Percentiles rank a stretch among this genome's conserved stretches.
Evolutionary conservation across 2,888 invertebrate species (phyloP).

Genomic region (Eumerus sabulonum): DNA sequence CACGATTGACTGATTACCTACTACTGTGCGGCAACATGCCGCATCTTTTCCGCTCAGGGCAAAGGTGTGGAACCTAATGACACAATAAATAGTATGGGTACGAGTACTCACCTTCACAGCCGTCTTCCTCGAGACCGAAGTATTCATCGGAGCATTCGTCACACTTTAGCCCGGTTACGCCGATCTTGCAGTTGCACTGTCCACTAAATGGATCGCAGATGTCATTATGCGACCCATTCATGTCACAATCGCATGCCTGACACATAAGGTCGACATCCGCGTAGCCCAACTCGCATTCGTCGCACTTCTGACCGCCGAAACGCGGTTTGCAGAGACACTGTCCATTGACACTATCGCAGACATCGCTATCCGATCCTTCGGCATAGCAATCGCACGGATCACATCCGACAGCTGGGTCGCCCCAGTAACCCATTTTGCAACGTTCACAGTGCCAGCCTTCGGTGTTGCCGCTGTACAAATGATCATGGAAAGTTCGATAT

Average conservation of each 20-base stretch:
- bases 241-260: slow-evolving; percentile 88
- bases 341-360: slow-evolving; percentile 87
- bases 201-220: slow-evolving; percentile 89
- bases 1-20: slow-evolving; percentile 66
- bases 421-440: slow-evolving; percentile 84
- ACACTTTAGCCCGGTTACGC: slow-evolving; percentile 89
- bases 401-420: slow-evolving; percentile 84
- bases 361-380: slow-evolving; percentile 84
- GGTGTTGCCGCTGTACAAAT: slow-evolving; percentile 80
- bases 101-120: slow-evolving; percentile 75
- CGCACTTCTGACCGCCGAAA: slow-evolving; percentile 87
- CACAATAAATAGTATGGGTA: too few relatives aligned
- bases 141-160: slow-evolving; percentile 85
- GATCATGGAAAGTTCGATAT: slow-evolving; percentile 9
- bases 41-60: slow-evolving; percentile 8
- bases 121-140: slow-evolving; percentile 82
- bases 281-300: slow-evolving; percentile 83
- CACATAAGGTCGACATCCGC: slow-evolving; percentile 90
- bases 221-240: slow-evolving; percentile 82
- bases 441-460: slow-evolving; percentile 86
- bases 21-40: slow-evolving; percentile 45
- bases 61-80: slow-evolving; percentile 7
- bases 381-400: slow-evolving; percentile 88
- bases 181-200: slow-evolving; percentile 87
- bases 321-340: slow-evolving; percentile 87